Evolutionary conservation across 2,888 invertebrate species (phyloP), one percentile per base, ranked within the genome.

Genomic region (Periphyllus acericola): DNA sequence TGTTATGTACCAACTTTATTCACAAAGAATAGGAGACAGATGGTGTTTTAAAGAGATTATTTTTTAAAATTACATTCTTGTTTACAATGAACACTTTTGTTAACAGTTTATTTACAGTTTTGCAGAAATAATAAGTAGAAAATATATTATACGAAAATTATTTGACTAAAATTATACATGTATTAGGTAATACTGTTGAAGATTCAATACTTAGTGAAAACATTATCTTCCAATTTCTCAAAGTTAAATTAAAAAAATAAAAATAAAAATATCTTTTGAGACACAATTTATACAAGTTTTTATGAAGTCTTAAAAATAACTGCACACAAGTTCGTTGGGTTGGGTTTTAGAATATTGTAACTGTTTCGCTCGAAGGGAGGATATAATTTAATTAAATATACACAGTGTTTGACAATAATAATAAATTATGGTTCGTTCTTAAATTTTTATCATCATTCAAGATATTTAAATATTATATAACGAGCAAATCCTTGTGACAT

Each of bases 241-340:
- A 40, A 84, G 66, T 84, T 34, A 66, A 75, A 83, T 75, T 75
- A 75, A 75, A 75, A 60, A 68, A n/a, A n/a, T n/a, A n/a, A n/a
- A 66, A 84, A 29, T 14, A 25, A 21, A 46, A 84, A 68, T 21
- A 17, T 11, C 21, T 55, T 74, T 55, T 5, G 66, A 46, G 29
- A 14, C 40, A 83, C 34, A 40, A n/a, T 19, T 66, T 75, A 75
- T 25, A 40, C 8, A 40, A 66, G 60, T 83, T 76, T 52, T 68
- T 52, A 78, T 11, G 32, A 78, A 85, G 34, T 4, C n/a, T 85
- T 76, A 34, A 85, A 68, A 85, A 85, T 34, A 85, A 68, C 66
- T 68, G 0, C 52, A 9, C 52, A 9, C 34, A 68, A 66, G 66
- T 84, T 40, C 6, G 40, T 21, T 25, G 21, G 46, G 36, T 34